These are phyloP conservation scores for Alentia gelatinosa DNA, from an alignment of 2,888 invertebrate genomes.

Conservation along the genomic window DNA sequence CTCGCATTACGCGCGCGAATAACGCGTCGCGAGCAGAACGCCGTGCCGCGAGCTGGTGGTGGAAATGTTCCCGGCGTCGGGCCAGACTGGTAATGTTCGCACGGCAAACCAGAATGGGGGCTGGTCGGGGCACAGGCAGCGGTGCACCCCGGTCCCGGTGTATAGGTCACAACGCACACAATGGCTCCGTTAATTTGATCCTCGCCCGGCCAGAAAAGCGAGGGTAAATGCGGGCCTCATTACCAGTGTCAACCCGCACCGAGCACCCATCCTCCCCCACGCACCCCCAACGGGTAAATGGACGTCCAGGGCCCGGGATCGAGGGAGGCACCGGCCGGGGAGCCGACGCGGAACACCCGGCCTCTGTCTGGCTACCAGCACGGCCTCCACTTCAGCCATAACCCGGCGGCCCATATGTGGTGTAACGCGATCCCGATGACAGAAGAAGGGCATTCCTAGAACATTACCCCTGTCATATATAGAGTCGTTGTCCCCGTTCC, in stretches of 20 bases:
- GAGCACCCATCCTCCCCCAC: neutral
- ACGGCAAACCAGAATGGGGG: neutral
- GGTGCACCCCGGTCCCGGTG: neutral
- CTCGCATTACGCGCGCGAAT: too few species aligned
- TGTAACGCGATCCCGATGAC: neutral
- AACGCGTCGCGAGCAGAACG: neutral
- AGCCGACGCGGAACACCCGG: too few species aligned
- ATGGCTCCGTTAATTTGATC: constrained; percentile 46
- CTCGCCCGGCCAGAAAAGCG: neutral
- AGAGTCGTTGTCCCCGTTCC: neutral
- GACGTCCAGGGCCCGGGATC: neutral
- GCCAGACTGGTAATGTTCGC: too few species aligned
- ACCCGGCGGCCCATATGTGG: neutral
- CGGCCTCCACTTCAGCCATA: neutral
- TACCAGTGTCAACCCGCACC: neutral
- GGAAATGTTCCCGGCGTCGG: too few species aligned
- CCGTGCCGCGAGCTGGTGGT: neutral
- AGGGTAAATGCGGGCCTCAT: constrained; percentile 45
- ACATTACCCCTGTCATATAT: constrained; percentile 26
- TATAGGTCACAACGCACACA: constrained; percentile 37
- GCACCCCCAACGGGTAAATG: neutral
- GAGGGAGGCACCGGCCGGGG: too few species aligned
- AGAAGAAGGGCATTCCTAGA: constrained; percentile 29
- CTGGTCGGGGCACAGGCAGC: neutral
- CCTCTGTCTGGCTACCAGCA: neutral